These are phyloP conservation scores for Hirtodrosophila alboralis DNA, from an alignment of 2,888 invertebrate species.

Conservation along the genomic window DNA sequence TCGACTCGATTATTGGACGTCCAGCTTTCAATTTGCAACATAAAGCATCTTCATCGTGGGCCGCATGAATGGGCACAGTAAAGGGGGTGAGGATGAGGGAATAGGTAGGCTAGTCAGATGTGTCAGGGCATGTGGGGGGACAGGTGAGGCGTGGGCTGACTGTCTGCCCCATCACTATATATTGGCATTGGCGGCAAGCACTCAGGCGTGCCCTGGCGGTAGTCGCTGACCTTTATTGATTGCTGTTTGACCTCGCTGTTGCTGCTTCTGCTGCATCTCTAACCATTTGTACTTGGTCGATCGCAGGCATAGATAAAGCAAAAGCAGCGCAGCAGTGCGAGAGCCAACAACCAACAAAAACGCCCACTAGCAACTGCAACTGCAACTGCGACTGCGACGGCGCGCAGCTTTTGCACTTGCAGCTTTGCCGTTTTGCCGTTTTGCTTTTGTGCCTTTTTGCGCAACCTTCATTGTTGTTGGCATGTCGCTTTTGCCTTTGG, in stretches of 20 bases:
- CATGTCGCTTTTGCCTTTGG: slow-evolving; percentile 29
- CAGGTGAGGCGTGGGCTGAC: slow-evolving; percentile 59
- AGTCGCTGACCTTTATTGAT: slow-evolving; percentile 82
- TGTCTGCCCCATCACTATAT: slow-evolving; percentile 29
- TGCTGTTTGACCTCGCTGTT: slow-evolving; percentile 81
- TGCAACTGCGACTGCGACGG: slow-evolving; percentile 7
- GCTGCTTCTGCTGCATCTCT: slow-evolving; percentile 60
- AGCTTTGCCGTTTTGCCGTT: slow-evolving; percentile 63
- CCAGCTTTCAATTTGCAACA: slow-evolving; percentile 81
- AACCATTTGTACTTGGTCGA: slow-evolving; percentile 77
- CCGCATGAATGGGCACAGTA: slow-evolving; percentile 73
- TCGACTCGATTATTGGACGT: slow-evolving; percentile 74
- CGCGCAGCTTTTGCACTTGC: slow-evolving; percentile 40
- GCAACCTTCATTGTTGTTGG: slow-evolving; percentile 53
- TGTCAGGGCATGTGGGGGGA: background rate
- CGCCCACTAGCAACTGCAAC: slow-evolving; percentile 54
- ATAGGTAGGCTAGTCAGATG: background rate
- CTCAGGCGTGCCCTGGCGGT: slow-evolving; percentile 76
- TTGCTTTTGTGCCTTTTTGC: slow-evolving; percentile 64
- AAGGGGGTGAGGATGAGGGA: background rate
- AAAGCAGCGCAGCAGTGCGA: slow-evolving; percentile 29
- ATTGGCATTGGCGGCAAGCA: slow-evolving; percentile 75
- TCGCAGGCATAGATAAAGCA: slow-evolving; percentile 69
- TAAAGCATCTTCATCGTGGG: slow-evolving; percentile 81
- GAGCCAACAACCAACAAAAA: slow-evolving; percentile 24